Percentiles rank a stretch among this genome's conserved stretches.
phyloP scores from a whole-genome alignment of 2,888 invertebrate species.

The Augochlorella aurata region DNA sequence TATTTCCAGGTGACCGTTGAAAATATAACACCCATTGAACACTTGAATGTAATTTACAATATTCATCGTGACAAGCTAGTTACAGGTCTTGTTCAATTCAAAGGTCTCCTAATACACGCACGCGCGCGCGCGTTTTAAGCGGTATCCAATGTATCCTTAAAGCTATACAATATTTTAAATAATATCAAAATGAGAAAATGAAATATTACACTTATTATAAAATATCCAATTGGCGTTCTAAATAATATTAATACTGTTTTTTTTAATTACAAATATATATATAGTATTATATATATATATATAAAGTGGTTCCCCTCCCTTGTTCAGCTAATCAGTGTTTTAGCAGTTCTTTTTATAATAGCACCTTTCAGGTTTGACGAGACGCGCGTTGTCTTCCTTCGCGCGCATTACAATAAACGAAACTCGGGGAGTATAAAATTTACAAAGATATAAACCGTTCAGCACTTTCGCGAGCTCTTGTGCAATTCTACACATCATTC shows the following conservation, averaged over 20 bases:
- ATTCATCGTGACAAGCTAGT: slow-evolving; percentile 43
- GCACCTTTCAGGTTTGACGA: slow-evolving; percentile 18
- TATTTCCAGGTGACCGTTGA: slow-evolving; percentile 42
- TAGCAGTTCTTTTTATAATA: slow-evolving; percentile 8
- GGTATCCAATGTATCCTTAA: slow-evolving; percentile 27
- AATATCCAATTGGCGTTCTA: slow-evolving; percentile 38
- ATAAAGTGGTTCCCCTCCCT: neutral
- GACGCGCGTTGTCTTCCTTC: neutral
- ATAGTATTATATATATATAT: slow-evolving; percentile 5
- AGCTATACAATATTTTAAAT: slow-evolving; percentile 21
- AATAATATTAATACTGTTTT: slow-evolving; percentile 51
- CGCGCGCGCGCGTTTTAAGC: slow-evolving; percentile 9
- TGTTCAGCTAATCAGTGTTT: slow-evolving; percentile 20
- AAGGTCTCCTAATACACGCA: slow-evolving; percentile 20
- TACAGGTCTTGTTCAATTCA: slow-evolving; percentile 25
- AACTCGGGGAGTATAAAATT: slow-evolving; percentile 32
- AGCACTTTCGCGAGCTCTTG: slow-evolving; percentile 4
- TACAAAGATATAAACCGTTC: slow-evolving; percentile 38
- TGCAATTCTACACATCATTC: neutral
- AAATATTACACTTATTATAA: slow-evolving; percentile 38
- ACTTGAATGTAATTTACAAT: slow-evolving; percentile 39
- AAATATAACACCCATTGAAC: slow-evolving; percentile 46
- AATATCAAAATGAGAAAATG: slow-evolving; percentile 29
- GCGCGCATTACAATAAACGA: slow-evolving; percentile 14
- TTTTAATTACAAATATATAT: slow-evolving; percentile 30